These are phyloP conservation scores for Danio tinwini DNA, from an alignment of 2,797 vertebrate species.

Conservation along the genomic window DNA sequence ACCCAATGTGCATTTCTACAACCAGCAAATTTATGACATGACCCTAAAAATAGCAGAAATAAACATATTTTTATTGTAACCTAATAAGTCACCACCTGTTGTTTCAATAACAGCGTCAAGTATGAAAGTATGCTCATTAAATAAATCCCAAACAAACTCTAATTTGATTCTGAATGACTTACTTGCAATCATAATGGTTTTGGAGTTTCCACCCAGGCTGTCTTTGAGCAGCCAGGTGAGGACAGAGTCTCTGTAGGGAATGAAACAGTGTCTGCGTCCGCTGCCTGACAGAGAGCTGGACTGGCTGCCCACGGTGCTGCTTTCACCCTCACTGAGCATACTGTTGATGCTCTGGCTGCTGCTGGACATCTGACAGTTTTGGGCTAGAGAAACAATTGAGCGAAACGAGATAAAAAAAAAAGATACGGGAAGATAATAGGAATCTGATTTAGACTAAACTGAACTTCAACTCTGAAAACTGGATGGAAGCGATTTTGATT, in stretches of 20 bases:
- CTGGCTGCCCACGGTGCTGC: slow-evolving; percentile 76
- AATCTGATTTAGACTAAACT: too few species aligned
- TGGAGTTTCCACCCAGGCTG: slow-evolving; percentile 96
- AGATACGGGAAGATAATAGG: neutral
- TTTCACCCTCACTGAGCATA: slow-evolving; percentile 84
- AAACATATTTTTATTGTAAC: too few species aligned
- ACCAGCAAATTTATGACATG: too few species aligned
- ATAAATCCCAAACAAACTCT: neutral
- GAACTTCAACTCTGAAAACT: too few species aligned
- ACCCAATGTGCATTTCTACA: neutral
- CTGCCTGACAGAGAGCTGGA: slow-evolving; percentile 77
- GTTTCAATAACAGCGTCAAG: too few species aligned
- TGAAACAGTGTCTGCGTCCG: slow-evolving; percentile 85
- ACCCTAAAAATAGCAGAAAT: too few species aligned
- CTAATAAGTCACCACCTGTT: too few species aligned
- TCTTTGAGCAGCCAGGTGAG: slow-evolving; percentile 98
- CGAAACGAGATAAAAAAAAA: neutral
- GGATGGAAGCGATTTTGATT: too few species aligned
- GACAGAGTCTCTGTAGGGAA: slow-evolving; percentile 95
- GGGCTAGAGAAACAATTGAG: slow-evolving; percentile 77
- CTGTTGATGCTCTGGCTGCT: slow-evolving; percentile 94
- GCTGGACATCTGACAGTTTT: slow-evolving; percentile 95
- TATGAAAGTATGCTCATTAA: too few species aligned
- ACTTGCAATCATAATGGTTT: slow-evolving; percentile 99
- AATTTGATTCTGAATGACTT: slow-evolving; percentile 64